Conservation (phyloP, 2,113 vertebrate genomes). For the Anarhynchus alexandrinus region DNA sequence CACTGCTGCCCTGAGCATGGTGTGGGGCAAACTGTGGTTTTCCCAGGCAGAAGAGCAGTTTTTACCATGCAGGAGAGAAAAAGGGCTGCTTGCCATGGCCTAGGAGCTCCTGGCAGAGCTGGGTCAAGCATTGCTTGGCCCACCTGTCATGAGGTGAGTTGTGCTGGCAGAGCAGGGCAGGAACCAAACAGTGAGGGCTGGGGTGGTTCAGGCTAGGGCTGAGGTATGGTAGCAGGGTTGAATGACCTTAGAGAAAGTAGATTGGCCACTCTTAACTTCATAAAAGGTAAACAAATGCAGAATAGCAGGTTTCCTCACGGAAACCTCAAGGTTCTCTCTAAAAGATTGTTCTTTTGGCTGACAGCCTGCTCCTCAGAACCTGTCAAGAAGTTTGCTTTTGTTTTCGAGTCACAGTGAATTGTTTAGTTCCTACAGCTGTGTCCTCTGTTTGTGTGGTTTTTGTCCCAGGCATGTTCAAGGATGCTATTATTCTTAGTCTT, state of each 20-base stretch:
- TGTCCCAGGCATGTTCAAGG: not conserved
- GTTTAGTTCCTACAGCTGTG: not conserved
- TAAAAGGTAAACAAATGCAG: not conserved
- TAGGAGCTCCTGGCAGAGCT: not conserved
- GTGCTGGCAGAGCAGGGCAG: not conserved
- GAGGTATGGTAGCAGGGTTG: not conserved
- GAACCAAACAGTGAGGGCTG: not conserved
- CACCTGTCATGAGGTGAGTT: rapidly evolving
- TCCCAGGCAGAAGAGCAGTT: not conserved
- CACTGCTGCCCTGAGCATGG: rapidly evolving
- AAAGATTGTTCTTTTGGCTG: not conserved
- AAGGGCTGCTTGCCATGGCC: not conserved
- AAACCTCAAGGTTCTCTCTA: not conserved
- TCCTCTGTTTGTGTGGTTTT: not conserved
- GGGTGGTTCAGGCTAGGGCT: not conserved
- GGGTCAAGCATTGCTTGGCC: not conserved
- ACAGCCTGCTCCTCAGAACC: not conserved
- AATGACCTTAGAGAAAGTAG: not conserved
- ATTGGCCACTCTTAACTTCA: not conserved
- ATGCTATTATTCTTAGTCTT: not conserved
- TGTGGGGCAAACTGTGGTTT: not conserved
- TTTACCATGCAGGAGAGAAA: not conserved
- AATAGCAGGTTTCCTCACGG: not conserved
- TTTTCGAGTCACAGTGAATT: not conserved
- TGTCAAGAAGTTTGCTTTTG: not conserved